Conservation (phyloP, 2,113 vertebrate genomes). For the Solea senegalensis region DNA sequence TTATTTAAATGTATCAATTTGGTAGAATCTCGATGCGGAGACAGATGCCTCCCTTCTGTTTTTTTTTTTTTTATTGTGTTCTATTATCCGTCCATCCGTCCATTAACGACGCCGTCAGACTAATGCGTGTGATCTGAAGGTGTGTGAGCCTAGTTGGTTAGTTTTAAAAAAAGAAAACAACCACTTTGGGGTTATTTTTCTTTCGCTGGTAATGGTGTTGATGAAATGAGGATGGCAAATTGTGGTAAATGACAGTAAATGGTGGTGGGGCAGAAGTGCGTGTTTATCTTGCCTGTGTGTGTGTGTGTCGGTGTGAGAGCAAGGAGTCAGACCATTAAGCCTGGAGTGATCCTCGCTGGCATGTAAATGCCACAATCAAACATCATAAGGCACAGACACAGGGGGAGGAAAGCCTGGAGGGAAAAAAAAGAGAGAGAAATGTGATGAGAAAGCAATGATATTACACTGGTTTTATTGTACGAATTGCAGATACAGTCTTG, state of each 20-base stretch:
- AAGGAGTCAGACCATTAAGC: conserved; percentile 11
- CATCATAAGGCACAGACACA: neutral
- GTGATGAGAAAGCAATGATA: too few species aligned
- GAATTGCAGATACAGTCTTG: neutral
- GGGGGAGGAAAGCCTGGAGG: neutral
- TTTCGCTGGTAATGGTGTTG: conserved; percentile 23
- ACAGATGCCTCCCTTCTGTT: conserved; percentile 41
- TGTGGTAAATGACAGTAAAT: conserved; percentile 24
- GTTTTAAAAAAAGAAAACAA: neutral
- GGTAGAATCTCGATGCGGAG: conserved; percentile 5
- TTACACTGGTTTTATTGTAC: too few species aligned
- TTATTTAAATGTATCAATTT: conserved; percentile 51
- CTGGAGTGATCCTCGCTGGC: conserved; percentile 10
- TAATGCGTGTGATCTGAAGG: conserved; percentile 6
- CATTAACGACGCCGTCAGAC: conserved; percentile 28
- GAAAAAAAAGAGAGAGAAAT: neutral
- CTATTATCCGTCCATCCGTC: too few species aligned
- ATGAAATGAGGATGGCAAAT: conserved; percentile 13
- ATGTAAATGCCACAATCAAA: conserved; percentile 37
- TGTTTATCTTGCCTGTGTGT: neutral
- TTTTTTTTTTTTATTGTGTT: conserved; percentile 5
- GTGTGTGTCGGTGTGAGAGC: neutral
- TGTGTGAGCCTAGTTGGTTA: neutral
- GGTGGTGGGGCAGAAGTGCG: neutral
- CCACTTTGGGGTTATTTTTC: neutral